Evolutionary conservation across 2,113 vertebrate genomes (phyloP), one percentile per base, ranked within the genome.

Genomic region (Uria aalge): DNA sequence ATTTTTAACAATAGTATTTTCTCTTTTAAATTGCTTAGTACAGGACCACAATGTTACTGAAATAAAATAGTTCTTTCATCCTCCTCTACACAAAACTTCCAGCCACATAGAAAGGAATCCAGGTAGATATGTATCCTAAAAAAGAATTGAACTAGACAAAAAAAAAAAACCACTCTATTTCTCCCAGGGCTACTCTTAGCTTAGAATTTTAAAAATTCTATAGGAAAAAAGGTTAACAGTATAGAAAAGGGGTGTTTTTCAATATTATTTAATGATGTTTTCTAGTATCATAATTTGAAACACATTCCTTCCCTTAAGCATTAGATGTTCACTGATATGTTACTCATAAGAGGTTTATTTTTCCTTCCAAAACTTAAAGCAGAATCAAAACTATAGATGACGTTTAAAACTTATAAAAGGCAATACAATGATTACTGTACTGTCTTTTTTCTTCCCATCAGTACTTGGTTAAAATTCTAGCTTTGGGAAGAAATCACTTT

Each of bases 11-110:
- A 57, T 40, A 15, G n/a, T 91, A 68, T 94, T 92, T 95, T 88
- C 45, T 82, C 43, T 73, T 91, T 92, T 74, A 62, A 60, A 60
- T 55, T 63, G 22, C n/a, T 79, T 73, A 68, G 20, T 62, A 56
- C 40, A 56, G 24, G 57, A 71, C 17, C 38, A 66, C 24, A 77
- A 57, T 53, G 69, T 68, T 91, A 74, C 72, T 77, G 66, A 90
- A 94, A 88, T 69, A 91, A 93, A 85, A 66, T 47, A 76, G 38
- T 73, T 91, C 12, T 77, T 95, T 93, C 63, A 93, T 92, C 64
- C 34, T 72, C 45, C 24, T 86, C 47, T 85, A 71, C 26, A 76
- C 55, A 92, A 79, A 92, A 88, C 47, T 94, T 93, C 68, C 24
- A 92, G 56, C 43, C 82, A 63, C 64, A 53, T 66, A 36, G 79